Conservation (phyloP, 2,888 invertebrate genomes). For the Tenthredo livida region DNA sequence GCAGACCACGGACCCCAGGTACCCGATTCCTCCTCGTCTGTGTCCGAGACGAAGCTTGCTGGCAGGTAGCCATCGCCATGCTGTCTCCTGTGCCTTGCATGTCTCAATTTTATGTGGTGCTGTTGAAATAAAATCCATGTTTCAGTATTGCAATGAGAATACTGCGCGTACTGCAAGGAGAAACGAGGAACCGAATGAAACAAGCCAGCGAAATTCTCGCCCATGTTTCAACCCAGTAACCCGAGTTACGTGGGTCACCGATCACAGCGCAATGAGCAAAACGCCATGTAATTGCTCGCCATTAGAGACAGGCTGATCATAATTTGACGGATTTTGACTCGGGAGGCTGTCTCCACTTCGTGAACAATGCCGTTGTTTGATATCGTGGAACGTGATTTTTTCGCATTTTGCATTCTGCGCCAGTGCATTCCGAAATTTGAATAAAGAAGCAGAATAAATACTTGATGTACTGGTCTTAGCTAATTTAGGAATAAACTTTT, state of each 20-base stretch:
- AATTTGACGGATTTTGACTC: background rate
- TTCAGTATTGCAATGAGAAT: background rate
- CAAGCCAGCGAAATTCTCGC: background rate
- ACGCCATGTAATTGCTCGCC: background rate
- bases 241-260: background rate
- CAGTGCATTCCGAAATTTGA: background rate
- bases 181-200: background rate
- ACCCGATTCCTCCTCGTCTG: conserved; percentile 83
- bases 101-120: conserved; percentile 80
- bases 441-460: background rate
- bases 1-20: conserved; percentile 93
- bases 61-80: conserved; percentile 88
- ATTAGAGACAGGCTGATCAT: background rate
- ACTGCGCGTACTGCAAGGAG: background rate
- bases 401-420: background rate
- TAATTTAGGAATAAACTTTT: conserved; percentile 15
- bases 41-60: conserved; percentile 86
- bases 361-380: conserved; percentile 10
- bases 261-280: conserved; percentile 8
- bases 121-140: conserved; percentile 70
- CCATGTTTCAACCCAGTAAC: background rate
- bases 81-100: conserved; percentile 87
- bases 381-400: background rate
- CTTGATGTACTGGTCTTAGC: background rate
- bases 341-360: background rate